Evolutionary conservation across 2,113 vertebrate genomes (phyloP).

Genomic region (Chionodraco myersi): DNA sequence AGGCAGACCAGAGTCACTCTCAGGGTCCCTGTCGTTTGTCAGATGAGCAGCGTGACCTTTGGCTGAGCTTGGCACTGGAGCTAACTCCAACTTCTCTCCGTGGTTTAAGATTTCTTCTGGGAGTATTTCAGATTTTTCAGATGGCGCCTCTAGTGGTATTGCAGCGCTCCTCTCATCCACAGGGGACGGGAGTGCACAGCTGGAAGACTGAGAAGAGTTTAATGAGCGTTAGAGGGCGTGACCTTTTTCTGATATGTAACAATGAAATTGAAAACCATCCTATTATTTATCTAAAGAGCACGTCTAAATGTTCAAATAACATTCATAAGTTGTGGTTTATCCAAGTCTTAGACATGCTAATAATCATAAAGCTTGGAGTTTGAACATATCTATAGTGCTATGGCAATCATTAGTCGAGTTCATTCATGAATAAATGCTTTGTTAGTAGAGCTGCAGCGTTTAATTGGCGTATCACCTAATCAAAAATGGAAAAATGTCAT

Average conservation of each 20-base stretch:
- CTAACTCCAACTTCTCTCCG: conserved; percentile 66
- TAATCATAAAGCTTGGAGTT: not conserved
- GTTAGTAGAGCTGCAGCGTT: too few relatives aligned
- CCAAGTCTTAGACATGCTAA: not conserved
- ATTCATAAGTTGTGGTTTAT: not conserved
- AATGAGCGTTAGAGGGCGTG: not conserved
- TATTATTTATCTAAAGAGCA: not conserved
- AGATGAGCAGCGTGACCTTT: conserved; percentile 52
- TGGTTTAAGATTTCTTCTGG: conserved; percentile 61
- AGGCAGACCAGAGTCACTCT: conserved; percentile 82
- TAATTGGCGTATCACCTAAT: too few relatives aligned
- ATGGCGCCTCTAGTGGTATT: conserved; percentile 61
- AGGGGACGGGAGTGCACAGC: conserved; percentile 58
- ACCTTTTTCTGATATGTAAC: not conserved
- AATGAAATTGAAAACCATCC: not conserved
- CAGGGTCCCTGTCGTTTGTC: conserved; percentile 77
- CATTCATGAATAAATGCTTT: too few relatives aligned
- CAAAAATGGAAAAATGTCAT: too few relatives aligned
- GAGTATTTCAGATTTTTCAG: conserved; percentile 43
- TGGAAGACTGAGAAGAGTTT: conserved; percentile 69
- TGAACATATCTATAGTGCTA: not conserved
- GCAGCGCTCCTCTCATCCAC: conserved; percentile 69
- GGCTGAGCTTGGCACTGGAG: conserved; percentile 79
- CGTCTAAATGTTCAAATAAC: not conserved
- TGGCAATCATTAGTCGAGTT: too few relatives aligned